These are phyloP conservation scores for Parus major DNA, from an alignment of 2,113 vertebrate genomes.

Conservation along the genomic window DNA sequence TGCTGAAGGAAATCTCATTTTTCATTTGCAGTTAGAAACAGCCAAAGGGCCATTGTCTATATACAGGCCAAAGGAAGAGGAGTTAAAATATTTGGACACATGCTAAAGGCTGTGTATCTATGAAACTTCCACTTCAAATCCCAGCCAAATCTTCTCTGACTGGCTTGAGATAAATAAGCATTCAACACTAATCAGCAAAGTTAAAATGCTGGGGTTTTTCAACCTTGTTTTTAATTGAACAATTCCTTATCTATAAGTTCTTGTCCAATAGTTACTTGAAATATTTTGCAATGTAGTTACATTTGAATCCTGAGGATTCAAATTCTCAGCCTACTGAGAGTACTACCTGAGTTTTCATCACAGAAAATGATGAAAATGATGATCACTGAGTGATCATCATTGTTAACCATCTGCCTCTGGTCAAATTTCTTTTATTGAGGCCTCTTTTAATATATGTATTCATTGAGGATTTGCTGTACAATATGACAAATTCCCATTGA, in stretches of 20 bases:
- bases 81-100: neutral
- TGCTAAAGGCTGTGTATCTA: neutral
- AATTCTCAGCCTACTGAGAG: neutral
- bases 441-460: neutral
- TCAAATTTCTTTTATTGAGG: neutral
- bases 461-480: neutral
- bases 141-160: neutral
- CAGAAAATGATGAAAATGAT: too few species aligned
- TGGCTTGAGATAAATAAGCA: neutral
- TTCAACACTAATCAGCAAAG: neutral
- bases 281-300: neutral
- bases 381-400: neutral
- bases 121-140: neutral
- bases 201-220: neutral
- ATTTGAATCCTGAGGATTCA: neutral
- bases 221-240: neutral
- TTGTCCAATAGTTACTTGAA: neutral
- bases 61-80: neutral
- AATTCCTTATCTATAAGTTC: neutral
- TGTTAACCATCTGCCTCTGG: neutral
- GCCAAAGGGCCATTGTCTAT: neutral
- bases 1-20: neutral
- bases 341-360: neutral
- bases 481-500: neutral
- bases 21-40: neutral